Conservation (phyloP, 2,113 vertebrate species). For the Melanostigma gelatinosum region DNA sequence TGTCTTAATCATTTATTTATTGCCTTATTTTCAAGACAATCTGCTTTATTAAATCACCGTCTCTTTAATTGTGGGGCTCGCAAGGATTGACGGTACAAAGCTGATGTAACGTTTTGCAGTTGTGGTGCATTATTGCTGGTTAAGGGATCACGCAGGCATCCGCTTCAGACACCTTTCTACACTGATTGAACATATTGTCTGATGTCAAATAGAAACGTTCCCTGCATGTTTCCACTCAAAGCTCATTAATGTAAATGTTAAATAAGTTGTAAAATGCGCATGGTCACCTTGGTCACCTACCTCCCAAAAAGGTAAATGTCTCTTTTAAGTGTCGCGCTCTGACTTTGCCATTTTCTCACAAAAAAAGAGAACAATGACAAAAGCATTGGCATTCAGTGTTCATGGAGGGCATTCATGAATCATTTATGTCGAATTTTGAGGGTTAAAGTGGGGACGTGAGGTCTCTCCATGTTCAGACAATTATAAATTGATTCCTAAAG, state of each 20-base stretch:
- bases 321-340: background rate
- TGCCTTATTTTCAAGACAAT: slow-evolving; percentile 1
- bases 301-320: background rate
- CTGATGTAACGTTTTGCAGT: background rate
- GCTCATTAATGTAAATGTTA: background rate
- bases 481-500: slow-evolving; percentile 22
- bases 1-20: slow-evolving; percentile 41
- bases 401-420: slow-evolving; percentile 41
- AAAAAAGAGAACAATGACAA: slow-evolving; percentile 21
- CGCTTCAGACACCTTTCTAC: background rate
- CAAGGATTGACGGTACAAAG: background rate
- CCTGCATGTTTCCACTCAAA: background rate
- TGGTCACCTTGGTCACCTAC: background rate
- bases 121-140: slow-evolving; percentile 1
- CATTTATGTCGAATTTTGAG: slow-evolving; percentile 38
- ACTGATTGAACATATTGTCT: slow-evolving; percentile 3
- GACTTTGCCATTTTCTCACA: slow-evolving; percentile 14
- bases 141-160: background rate
- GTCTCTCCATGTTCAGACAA: slow-evolving; percentile 27
- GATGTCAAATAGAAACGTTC: background rate
- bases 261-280: background rate
- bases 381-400: slow-evolving; percentile 15
- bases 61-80: background rate
- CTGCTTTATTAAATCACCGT: slow-evolving; percentile 12
- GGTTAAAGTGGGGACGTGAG: slow-evolving; percentile 34